phyloP scores from a whole-genome alignment of 2,888 invertebrate species.

The Orgyia antiqua region DNA sequence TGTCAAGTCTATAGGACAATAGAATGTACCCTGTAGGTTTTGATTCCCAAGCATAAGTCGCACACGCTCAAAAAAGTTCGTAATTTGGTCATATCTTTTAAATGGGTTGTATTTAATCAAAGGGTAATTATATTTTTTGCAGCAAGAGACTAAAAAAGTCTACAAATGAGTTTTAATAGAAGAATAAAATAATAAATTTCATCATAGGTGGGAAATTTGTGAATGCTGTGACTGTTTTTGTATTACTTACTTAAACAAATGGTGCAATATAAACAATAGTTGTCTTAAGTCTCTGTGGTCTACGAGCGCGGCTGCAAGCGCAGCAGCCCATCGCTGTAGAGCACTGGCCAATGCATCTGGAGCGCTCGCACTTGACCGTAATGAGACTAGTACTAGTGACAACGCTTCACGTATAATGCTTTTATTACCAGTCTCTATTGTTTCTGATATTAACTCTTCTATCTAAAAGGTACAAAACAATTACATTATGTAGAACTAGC shows the following conservation, averaged over 20 bases:
- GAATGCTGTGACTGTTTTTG: too few species aligned
- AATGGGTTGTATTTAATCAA: too few species aligned
- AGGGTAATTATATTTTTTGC: too few species aligned
- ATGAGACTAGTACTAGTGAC: slow-evolving; percentile 44
- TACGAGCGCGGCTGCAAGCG: slow-evolving; percentile 41
- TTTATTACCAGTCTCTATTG: slow-evolving; percentile 35
- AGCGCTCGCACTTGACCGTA: slow-evolving; percentile 47
- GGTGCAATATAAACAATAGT: slow-evolving; percentile 54
- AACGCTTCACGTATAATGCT: slow-evolving; percentile 51
- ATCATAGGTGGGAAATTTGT: too few species aligned
- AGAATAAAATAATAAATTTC: too few species aligned
- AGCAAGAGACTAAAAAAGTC: too few species aligned
- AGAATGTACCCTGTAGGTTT: too few species aligned
- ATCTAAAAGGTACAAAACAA: slow-evolving; percentile 35
- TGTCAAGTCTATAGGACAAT: too few species aligned
- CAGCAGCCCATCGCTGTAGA: slow-evolving; percentile 57
- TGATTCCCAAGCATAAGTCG: too few species aligned
- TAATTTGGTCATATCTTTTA: too few species aligned
- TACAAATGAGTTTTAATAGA: too few species aligned
- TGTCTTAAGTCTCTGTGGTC: slow-evolving; percentile 46
- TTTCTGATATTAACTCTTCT: slow-evolving; percentile 55
- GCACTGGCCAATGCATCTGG: slow-evolving; percentile 40
- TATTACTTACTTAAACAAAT: slow-evolving; percentile 47
- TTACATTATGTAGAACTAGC: background rate
- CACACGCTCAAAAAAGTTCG: too few species aligned